phyloP scores from a whole-genome alignment of 2,113 vertebrate genomes.

The Axis porcinus region DNA sequence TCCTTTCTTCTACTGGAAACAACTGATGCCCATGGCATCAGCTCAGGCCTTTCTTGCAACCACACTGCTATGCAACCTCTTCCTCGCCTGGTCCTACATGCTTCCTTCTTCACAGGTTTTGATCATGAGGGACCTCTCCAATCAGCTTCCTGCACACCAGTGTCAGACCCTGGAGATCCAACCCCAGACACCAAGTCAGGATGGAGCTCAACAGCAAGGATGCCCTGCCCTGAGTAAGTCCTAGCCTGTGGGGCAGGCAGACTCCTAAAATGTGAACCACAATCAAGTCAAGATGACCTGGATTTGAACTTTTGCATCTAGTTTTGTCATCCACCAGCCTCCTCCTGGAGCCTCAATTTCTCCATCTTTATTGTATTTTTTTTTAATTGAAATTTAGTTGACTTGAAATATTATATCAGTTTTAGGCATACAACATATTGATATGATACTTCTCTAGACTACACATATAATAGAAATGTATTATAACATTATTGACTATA shows the following conservation, averaged over 20 bases:
- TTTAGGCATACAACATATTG: neutral
- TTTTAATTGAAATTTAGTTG: neutral
- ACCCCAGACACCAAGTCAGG: neutral
- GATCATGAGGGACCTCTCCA: neutral
- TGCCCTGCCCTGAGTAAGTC: too few species aligned
- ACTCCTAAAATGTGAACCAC: too few species aligned
- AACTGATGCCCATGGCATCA: neutral
- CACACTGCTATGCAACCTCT: too few species aligned
- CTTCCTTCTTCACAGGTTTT: neutral
- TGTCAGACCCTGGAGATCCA: neutral
- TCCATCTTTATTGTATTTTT: neutral
- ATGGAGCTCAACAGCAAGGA: neutral
- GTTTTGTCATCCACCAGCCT: neutral
- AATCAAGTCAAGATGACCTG: neutral
- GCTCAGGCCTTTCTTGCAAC: neutral
- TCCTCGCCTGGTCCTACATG: accelerated
- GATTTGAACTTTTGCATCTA: neutral
- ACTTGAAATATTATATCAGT: neutral
- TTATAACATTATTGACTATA: neutral
- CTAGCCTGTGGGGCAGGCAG: accelerated
- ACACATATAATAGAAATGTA: neutral
- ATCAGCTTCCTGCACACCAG: neutral
- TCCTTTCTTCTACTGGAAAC: neutral
- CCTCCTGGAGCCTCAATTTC: neutral
- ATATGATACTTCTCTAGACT: neutral